Evolutionary conservation across 2,113 vertebrate species (phyloP).

Genomic region (Oncorhynchus nerka): DNA sequence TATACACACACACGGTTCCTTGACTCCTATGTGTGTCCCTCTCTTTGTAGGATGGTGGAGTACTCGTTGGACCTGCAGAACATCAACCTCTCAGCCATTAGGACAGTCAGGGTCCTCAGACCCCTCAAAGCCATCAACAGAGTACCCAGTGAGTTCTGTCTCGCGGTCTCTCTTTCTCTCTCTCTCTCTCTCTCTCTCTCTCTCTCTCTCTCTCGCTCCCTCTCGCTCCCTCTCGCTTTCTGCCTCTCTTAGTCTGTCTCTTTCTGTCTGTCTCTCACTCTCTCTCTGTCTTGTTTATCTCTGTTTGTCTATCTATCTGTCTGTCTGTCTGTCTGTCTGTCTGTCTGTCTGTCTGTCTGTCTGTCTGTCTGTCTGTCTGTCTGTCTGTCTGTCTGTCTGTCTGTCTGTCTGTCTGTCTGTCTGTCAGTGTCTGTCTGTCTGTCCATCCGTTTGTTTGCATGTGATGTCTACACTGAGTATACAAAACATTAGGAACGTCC

Average conservation of each 20-base stretch:
- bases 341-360: not conserved
- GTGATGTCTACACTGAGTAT: no score
- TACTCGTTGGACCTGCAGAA: slow-evolving; percentile 97
- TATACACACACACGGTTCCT: no score
- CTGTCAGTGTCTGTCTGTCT: slow-evolving; percentile 12
- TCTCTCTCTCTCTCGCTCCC: not conserved
- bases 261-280: slow-evolving; percentile 4
- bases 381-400: not conserved
- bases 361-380: slow-evolving; percentile 15
- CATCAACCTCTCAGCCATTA: slow-evolving; percentile 94
- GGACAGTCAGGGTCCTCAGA: slow-evolving; percentile 91
- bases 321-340: not conserved
- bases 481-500: no score
- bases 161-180: not conserved
- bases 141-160: slow-evolving; percentile 91
- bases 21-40: not conserved
- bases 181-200: not conserved
- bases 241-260: slow-evolving; percentile 4
- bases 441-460: not conserved
- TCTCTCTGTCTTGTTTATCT: not conserved
- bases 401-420: not conserved
- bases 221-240: not conserved
- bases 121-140: slow-evolving; percentile 98
- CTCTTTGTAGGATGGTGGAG: slow-evolving; percentile 87
- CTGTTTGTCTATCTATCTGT: slow-evolving; percentile 16